Percentiles rank a stretch among this genome's conserved stretches.
phyloP scores from a whole-genome alignment of 1,140 invertebrate species.

The Sitobion miscanthi region DNA sequence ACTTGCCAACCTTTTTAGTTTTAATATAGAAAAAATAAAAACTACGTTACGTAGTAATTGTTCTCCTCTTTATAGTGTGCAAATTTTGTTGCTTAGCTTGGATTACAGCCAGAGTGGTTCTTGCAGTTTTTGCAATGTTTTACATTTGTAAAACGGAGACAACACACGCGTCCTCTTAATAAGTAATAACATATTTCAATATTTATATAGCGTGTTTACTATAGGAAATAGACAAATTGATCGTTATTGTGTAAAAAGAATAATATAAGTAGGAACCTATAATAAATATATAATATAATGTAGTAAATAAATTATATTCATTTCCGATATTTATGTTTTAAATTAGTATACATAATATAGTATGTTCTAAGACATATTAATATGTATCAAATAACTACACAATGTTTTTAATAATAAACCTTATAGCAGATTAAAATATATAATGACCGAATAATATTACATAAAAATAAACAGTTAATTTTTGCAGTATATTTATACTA shows the following conservation, averaged over 20 bases:
- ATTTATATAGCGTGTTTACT: too few species aligned
- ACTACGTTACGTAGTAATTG: too few species aligned
- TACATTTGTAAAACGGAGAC: too few species aligned
- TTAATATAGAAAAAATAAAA: too few species aligned
- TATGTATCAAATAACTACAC: not conserved
- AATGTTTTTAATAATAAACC: not conserved
- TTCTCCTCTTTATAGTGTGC: too few species aligned
- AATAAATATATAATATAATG: not conserved
- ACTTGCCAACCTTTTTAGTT: too few species aligned
- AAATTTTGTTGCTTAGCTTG: too few species aligned
- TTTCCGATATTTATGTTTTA: not conserved
- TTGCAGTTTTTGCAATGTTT: too few species aligned
- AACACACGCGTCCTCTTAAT: too few species aligned
- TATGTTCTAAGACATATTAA: not conserved
- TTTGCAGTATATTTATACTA: not conserved
- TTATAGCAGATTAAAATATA: not conserved
- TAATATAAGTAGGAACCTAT: not conserved
- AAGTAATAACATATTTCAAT: too few species aligned
- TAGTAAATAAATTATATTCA: not conserved
- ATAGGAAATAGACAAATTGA: not conserved
- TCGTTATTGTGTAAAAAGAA: not conserved
- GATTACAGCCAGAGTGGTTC: too few species aligned
- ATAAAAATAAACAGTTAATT: not conserved
- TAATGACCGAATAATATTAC: not conserved
- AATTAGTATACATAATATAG: not conserved